Conservation (phyloP, 2,797 vertebrate genomes). For the Distichodus sexfasciatus region DNA sequence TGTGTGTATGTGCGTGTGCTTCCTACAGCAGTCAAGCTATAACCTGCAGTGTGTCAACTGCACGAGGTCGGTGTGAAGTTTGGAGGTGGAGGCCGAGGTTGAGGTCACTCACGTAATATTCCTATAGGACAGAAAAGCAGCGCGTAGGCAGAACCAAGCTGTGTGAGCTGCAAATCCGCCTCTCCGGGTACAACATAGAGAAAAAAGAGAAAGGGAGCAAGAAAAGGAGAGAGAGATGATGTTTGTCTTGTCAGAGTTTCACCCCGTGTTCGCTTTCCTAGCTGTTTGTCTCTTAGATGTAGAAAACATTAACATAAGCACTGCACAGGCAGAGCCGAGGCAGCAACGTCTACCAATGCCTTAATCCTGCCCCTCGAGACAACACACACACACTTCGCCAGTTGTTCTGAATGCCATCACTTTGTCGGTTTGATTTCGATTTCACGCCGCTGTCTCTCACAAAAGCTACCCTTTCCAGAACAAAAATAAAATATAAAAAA, state of each 20-base stretch:
- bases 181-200: slow-evolving; percentile 36
- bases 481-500: background rate
- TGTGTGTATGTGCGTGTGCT: slow-evolving; percentile 10
- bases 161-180: slow-evolving; percentile 22
- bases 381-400: slow-evolving; percentile 1
- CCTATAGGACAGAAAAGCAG: slow-evolving; percentile 1
- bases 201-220: background rate
- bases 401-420: background rate
- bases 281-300: slow-evolving; percentile 10
- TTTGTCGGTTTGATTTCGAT: slow-evolving; percentile 15
- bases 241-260: background rate
- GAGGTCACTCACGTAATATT: slow-evolving; percentile 39
- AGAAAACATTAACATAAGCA: slow-evolving; percentile 34
- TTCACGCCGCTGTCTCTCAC: background rate
- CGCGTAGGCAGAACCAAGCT: slow-evolving; percentile 38
- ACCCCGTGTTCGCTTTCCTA: slow-evolving; percentile 3
- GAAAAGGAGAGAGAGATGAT: background rate
- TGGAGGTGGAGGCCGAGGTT: background rate
- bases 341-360: background rate
- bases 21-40: background rate
- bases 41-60: background rate
- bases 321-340: slow-evolving; percentile 27
- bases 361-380: slow-evolving; percentile 3
- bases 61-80: slow-evolving; percentile 10
- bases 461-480: background rate